phyloP scores from a whole-genome alignment of 2,888 invertebrate species.

The Diloba caeruleocephala region DNA sequence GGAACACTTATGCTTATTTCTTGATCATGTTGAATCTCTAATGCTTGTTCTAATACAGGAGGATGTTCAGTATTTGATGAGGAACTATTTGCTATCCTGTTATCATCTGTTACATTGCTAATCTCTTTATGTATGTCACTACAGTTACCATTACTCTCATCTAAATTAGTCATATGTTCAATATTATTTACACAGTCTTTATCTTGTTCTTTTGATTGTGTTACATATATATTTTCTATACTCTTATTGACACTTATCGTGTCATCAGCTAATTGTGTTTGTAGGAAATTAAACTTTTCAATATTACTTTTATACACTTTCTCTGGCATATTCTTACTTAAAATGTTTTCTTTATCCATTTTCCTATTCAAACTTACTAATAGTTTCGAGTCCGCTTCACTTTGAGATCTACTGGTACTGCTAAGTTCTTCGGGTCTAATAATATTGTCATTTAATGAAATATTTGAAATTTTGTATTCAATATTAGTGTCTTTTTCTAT shows the following conservation, averaged over 20 bases:
- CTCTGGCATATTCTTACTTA: slow-evolving; percentile 63
- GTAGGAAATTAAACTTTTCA: slow-evolving; percentile 81
- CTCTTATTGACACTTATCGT: slow-evolving; percentile 58
- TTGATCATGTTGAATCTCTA: slow-evolving; percentile 58
- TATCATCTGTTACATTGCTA: slow-evolving; percentile 81
- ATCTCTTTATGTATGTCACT: slow-evolving; percentile 60
- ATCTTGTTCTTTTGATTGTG: slow-evolving; percentile 58
- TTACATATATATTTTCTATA: slow-evolving; percentile 56
- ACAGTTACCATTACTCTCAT: slow-evolving; percentile 46
- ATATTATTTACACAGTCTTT: slow-evolving; percentile 58
- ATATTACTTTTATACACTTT: slow-evolving; percentile 79
- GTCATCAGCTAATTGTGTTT: slow-evolving; percentile 77
- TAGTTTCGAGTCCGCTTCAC: slow-evolving; percentile 60
- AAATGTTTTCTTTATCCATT: slow-evolving; percentile 44
- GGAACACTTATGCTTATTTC: slow-evolving; percentile 79
- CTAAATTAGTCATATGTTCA: slow-evolving; percentile 35
- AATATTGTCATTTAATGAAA: slow-evolving; percentile 75
- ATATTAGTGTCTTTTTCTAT: slow-evolving; percentile 74
- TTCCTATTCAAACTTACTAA: slow-evolving; percentile 44
- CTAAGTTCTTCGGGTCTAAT: slow-evolving; percentile 67
- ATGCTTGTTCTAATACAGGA: slow-evolving; percentile 48
- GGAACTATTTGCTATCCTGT: slow-evolving; percentile 71
- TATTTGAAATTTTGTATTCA: slow-evolving; percentile 74
- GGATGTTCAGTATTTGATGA: slow-evolving; percentile 47
- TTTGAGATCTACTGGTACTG: slow-evolving; percentile 59